Evolutionary conservation across 2,113 vertebrate genomes (phyloP).

Genomic region (Pygoscelis adeliae): DNA sequence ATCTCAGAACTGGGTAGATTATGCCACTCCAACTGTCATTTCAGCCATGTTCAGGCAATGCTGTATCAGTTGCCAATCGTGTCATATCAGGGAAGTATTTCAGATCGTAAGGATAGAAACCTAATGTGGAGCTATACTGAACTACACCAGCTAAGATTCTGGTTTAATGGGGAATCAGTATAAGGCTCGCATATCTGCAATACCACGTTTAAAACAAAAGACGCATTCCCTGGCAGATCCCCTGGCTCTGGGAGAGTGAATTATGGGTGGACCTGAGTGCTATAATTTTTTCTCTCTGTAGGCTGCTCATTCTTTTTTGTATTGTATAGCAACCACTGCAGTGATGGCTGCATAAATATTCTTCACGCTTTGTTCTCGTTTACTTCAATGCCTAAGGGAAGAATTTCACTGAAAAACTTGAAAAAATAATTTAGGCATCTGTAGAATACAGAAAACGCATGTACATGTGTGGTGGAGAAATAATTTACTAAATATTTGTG

Average conservation of each 20-base stretch:
- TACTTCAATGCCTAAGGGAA: not conserved
- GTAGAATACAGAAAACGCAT: not conserved
- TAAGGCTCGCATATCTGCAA: not conserved
- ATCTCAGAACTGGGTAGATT: not conserved
- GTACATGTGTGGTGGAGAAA: not conserved
- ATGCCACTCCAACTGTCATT: not conserved
- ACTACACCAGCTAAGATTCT: not conserved
- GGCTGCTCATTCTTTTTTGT: not conserved
- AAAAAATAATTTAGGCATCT: not conserved
- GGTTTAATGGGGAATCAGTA: not conserved
- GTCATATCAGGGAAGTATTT: not conserved
- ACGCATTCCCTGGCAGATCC: not conserved
- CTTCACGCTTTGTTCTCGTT: not conserved
- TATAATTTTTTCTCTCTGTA: not conserved
- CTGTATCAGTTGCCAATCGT: not conserved
- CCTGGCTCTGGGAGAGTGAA: not conserved
- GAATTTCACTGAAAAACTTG: not conserved
- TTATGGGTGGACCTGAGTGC: not conserved
- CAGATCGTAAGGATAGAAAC: not conserved
- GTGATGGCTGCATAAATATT: not conserved
- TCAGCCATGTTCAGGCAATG: not conserved
- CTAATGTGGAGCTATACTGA: not conserved
- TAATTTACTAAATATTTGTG: not conserved
- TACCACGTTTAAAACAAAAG: not conserved
- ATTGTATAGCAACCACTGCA: not conserved